A percentile compares a stretch with the other conserved stretches of the same genome.
These are phyloP conservation scores for Antrozous pallidus DNA, from an alignment of 2,797 vertebrate genomes.

Conservation along the genomic window DNA sequence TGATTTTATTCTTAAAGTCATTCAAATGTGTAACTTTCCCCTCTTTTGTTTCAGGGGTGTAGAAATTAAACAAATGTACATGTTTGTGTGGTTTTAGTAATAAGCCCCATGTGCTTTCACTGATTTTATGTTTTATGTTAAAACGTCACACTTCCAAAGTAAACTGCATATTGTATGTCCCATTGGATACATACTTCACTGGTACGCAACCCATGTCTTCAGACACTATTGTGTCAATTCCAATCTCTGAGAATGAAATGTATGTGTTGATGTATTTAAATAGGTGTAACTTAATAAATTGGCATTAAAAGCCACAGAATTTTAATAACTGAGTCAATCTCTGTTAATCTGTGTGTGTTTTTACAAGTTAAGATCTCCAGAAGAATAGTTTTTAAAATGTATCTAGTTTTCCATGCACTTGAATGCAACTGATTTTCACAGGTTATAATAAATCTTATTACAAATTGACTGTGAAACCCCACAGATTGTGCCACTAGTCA, in stretches of 20 bases:
- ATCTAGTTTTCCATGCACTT: neutral
- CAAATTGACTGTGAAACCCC: neutral
- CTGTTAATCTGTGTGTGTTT: neutral
- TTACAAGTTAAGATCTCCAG: neutral
- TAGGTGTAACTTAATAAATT: slow-evolving; percentile 65
- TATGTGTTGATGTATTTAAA: slow-evolving; percentile 48
- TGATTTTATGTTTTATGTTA: slow-evolving; percentile 82
- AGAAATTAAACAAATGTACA: slow-evolving; percentile 46
- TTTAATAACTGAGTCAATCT: neutral
- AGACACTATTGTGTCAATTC: slow-evolving; percentile 12
- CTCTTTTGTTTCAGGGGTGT: slow-evolving; percentile 57
- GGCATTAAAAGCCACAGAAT: neutral
- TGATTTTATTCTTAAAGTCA: slow-evolving; percentile 67
- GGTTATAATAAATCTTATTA: neutral
- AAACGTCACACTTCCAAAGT: slow-evolving; percentile 74
- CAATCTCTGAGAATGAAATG: slow-evolving; percentile 50
- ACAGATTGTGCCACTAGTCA: neutral
- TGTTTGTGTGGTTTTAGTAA: slow-evolving; percentile 56
- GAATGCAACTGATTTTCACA: neutral
- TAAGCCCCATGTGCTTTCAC: slow-evolving; percentile 60
- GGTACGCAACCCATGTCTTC: slow-evolving; percentile 51
- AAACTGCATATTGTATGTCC: slow-evolving; percentile 78
- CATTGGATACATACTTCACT: slow-evolving; percentile 68
- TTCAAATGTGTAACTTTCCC: slow-evolving; percentile 10
- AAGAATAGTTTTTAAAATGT: neutral